Percentiles rank a stretch among this genome's conserved stretches.
These are phyloP conservation scores for Cheilosia vulpina DNA, from an alignment of 2,888 invertebrate genomes.

Conservation along the genomic window DNA sequence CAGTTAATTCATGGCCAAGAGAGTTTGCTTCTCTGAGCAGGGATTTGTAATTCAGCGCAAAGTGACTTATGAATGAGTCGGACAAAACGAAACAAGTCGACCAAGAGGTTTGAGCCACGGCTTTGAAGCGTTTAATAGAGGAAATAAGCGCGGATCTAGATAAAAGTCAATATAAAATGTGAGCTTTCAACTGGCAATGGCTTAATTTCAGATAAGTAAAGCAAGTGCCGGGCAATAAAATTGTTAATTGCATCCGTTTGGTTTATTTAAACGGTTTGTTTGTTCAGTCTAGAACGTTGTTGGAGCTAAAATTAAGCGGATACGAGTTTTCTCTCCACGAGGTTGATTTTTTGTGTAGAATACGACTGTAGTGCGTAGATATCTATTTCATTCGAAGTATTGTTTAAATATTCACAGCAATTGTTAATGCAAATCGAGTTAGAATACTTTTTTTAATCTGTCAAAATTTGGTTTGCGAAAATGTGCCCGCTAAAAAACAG, in stretches of 20 bases:
- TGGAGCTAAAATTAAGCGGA: too few relatives aligned
- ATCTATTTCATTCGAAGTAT: too few relatives aligned
- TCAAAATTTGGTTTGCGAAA: too few relatives aligned
- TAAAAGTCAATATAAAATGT: neutral
- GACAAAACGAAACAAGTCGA: neutral
- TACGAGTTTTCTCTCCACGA: too few relatives aligned
- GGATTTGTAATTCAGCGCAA: conserved; percentile 39
- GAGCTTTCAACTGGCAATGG: conserved; percentile 10
- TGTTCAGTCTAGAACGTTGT: too few relatives aligned
- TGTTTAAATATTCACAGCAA: too few relatives aligned
- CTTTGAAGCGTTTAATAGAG: neutral
- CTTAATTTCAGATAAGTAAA: conserved; percentile 8
- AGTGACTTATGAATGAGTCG: neutral
- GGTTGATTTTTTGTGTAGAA: too few relatives aligned
- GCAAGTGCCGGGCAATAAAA: neutral
- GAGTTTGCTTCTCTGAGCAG: conserved; percentile 31
- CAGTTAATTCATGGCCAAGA: conserved; percentile 43
- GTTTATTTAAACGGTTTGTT: neutral
- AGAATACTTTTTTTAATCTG: too few relatives aligned
- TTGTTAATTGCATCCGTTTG: neutral
- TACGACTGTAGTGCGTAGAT: too few relatives aligned
- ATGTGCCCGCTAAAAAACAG: too few relatives aligned
- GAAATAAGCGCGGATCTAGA: conserved; percentile 25
- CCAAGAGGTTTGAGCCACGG: conserved; percentile 9
- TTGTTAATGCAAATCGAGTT: too few relatives aligned